phyloP scores from a whole-genome alignment of 2,113 vertebrate species.

The Prunella fulvescens region DNA sequence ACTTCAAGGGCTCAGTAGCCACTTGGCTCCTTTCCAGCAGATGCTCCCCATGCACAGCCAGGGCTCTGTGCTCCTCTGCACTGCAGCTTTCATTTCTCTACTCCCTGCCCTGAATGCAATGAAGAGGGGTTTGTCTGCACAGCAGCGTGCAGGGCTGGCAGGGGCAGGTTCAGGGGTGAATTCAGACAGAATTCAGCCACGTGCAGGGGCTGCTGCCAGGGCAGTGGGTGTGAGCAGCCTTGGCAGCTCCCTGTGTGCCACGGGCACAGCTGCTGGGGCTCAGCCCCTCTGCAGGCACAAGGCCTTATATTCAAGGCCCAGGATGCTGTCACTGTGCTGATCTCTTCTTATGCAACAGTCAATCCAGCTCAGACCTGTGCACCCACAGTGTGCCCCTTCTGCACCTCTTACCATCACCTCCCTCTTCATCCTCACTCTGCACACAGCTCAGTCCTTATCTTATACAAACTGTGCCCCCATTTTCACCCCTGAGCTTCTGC shows the following conservation, averaged over 20 bases:
- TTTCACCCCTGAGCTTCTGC: not conserved
- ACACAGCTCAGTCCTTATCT: not conserved
- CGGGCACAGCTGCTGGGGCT: not conserved
- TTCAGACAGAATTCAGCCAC: not conserved
- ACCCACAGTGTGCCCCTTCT: not conserved
- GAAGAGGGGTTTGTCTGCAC: not conserved
- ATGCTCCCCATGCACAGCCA: slow-evolving; percentile 3
- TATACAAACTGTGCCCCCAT: not conserved
- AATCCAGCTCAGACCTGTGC: not conserved
- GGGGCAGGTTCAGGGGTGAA: not conserved
- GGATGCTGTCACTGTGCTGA: not conserved
- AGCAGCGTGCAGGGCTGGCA: rapidly evolving
- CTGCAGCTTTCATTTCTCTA: not conserved
- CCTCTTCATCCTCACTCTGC: not conserved
- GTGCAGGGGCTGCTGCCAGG: rapidly evolving
- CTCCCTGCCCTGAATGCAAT: not conserved
- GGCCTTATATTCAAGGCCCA: not conserved
- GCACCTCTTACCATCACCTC: not conserved
- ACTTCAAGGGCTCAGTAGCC: not conserved
- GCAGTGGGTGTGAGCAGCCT: not conserved
- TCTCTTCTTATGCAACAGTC: not conserved
- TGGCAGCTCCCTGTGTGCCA: not conserved
- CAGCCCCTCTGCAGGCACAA: rapidly evolving
- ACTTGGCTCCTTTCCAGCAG: not conserved
- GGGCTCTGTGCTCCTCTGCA: not conserved